Evolutionary conservation across 2,113 vertebrate genomes (phyloP).

Genomic region (Cephalopholis sonnerati): DNA sequence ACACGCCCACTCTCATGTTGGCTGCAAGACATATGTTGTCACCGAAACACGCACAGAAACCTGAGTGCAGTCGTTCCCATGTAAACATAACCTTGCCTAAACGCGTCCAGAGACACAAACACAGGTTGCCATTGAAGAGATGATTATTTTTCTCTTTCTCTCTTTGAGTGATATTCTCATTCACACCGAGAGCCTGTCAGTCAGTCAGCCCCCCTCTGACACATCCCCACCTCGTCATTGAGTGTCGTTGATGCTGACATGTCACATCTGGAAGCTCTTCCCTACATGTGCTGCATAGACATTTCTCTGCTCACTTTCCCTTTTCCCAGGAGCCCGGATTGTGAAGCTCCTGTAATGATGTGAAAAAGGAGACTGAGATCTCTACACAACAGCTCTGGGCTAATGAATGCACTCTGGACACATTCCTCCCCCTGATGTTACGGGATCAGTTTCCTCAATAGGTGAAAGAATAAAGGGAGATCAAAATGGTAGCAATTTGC

Average conservation of each 20-base stretch:
- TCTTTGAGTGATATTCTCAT: slow-evolving; percentile 66
- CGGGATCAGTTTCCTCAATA: slow-evolving; percentile 46
- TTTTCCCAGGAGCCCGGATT: slow-evolving; percentile 64
- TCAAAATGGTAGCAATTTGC: slow-evolving; percentile 64
- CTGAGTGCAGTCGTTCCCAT: slow-evolving; percentile 10
- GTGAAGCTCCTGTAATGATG: slow-evolving; percentile 69
- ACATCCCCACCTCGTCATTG: slow-evolving; percentile 46
- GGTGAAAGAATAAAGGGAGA: slow-evolving; percentile 32
- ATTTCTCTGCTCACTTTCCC: slow-evolving; percentile 69
- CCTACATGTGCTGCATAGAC: slow-evolving; percentile 66
- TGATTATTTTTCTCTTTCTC: slow-evolving; percentile 61
- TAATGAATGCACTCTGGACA: slow-evolving; percentile 51
- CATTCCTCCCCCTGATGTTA: slow-evolving; percentile 30
- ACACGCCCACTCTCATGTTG: slow-evolving; percentile 2
- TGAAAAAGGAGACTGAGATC: slow-evolving; percentile 61
- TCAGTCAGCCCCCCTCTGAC: slow-evolving; percentile 36
- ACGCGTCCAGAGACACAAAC: slow-evolving; percentile 27
- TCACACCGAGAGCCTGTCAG: slow-evolving; percentile 64
- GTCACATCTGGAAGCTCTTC: slow-evolving; percentile 84
- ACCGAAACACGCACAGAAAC: slow-evolving; percentile 43
- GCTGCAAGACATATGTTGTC: slow-evolving; percentile 46
- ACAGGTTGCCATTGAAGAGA: slow-evolving; percentile 47
- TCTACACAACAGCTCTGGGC: slow-evolving; percentile 54
- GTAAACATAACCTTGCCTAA: slow-evolving; percentile 41
- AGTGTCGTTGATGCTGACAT: slow-evolving; percentile 77